Evolutionary conservation across 2,888 invertebrate genomes (phyloP), one percentile per base, ranked within the genome.

Genomic region (Cylindroiulus punctatus): DNA sequence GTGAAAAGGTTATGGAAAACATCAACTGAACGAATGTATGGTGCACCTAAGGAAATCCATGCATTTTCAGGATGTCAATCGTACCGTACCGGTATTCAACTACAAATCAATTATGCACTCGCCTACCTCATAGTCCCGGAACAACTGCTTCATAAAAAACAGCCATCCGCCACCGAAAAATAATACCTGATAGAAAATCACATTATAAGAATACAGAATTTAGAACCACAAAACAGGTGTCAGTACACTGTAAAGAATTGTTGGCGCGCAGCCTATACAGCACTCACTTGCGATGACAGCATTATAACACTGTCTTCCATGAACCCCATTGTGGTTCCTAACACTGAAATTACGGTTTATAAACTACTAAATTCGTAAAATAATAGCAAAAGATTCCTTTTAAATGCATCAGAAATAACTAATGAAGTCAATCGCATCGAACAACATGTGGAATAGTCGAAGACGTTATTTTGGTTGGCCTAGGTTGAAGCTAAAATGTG

Each of bases 91-190:
- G 76, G 26, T 30, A 36, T 5, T 32, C 1, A n/a, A 81, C 36
- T 81, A 8, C 7, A 81, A 36, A 36, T 81, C 12, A 26, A 81
- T 36, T 1, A 87, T 12, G 36, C 22, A 36, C 82, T 17, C 81
- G 83, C 88, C 87, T 88, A 92, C 92, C 92, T 99, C 99, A 92
- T 99, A 99, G 91, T 99, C 97, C 88, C 96, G 94, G 91, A 99
- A 99, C 83, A 99, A 92, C 91, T 98, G 96, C 91, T 98, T 98
- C 89, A 98, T 96, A 90, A 99, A 99, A 92, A 99, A 99, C 87
- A 99, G 94, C 97, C 98, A 98, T 87, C 99, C 99, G 88, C 98
- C 97, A 86, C 95, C 94, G 91, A 99, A 99, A 92, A 99, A 99
- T 86, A 97, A 91, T 86, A 95, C 93, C 98, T 98, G 92, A 57